Evolutionary conservation across 2,888 invertebrate species (phyloP).

Genomic region (Sisyra nigra): DNA sequence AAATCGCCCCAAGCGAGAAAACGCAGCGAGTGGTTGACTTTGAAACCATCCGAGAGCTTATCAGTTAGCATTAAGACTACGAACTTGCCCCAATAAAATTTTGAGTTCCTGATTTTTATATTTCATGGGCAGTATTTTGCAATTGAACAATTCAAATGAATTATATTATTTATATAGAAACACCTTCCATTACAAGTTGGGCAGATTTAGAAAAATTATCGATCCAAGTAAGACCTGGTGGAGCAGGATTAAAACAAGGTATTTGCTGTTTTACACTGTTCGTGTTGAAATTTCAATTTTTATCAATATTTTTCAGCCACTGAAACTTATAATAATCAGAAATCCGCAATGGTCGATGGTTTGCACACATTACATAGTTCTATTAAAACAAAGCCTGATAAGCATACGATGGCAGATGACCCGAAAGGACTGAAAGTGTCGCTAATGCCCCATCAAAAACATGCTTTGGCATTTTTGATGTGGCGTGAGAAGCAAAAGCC

Average conservation of each 20-base stretch:
- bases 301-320: slow-evolving; percentile 31
- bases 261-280: background rate
- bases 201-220: slow-evolving; percentile 35
- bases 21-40: too few species aligned
- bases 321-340: slow-evolving; percentile 49
- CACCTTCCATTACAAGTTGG: slow-evolving; percentile 21
- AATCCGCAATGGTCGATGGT: slow-evolving; percentile 51
- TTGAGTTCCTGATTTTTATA: too few species aligned
- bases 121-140: too few species aligned
- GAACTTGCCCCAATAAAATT: too few species aligned
- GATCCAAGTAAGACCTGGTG: slow-evolving; percentile 35
- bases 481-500: slow-evolving; percentile 84
- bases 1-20: too few species aligned
- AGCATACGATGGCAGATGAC: slow-evolving; percentile 36
- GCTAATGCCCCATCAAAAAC: slow-evolving; percentile 71
- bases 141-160: too few species aligned
- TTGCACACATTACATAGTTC: slow-evolving; percentile 56
- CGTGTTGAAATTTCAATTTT: background rate
- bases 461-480: slow-evolving; percentile 72
- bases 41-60: too few species aligned
- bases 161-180: too few species aligned
- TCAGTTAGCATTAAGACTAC: too few species aligned
- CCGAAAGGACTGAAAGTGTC: slow-evolving; percentile 45
- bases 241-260: slow-evolving; percentile 27
- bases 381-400: slow-evolving; percentile 46